Evolutionary conservation across 92 coral and sea anemone species (phyloP), one percentile per base, ranked within the genome.

Genomic region (Muricea muricata): DNA sequence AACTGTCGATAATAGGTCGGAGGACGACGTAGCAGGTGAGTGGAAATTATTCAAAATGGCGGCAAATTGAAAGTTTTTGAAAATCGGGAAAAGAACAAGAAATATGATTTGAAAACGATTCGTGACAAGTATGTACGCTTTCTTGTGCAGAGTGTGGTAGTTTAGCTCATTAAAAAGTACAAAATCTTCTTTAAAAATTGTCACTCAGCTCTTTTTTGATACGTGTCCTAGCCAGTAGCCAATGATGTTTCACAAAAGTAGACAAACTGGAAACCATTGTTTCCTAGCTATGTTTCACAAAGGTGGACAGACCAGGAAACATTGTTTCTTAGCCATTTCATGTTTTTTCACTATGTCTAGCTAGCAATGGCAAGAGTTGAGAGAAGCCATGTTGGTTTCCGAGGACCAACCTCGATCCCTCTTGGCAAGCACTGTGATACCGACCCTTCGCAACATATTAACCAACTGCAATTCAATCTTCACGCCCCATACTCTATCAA

Each of bases 391-490:
- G 34, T 78, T 86, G 83, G 79, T 72, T 84, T 87, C 61, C 52
- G 69, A 4, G 34, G 46, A 39, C 91, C 91, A 60, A 37, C 78
- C 6, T 50, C 82, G 46, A 30, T 81, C 37, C 84, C 39, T 50
- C 56, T 42, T 20, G 66, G 9, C 45, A 47, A 28, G 11, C 41
- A 70, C 54, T 32, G 28, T 14, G 23, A 42, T 31, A 23, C 18
- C 12, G 86, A 88, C n/a, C 87, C 94, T 12, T 90, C 84, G 34
- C 91, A 79, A 17, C 83, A 88, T 54, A 81, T 87, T 15, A 87
- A 71, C 37, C 99, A 93, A 47, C 94, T 97, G 0, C 94, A 94
- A 30, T 97, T 97, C 71, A 97, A 93, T 80, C 79, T 97, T 47
- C 94, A 88, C n/a, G 81, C 85, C 24, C 91, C 98, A 13, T 82